phyloP scores from a whole-genome alignment of 2,888 invertebrate species.

The Dione vanillae region DNA sequence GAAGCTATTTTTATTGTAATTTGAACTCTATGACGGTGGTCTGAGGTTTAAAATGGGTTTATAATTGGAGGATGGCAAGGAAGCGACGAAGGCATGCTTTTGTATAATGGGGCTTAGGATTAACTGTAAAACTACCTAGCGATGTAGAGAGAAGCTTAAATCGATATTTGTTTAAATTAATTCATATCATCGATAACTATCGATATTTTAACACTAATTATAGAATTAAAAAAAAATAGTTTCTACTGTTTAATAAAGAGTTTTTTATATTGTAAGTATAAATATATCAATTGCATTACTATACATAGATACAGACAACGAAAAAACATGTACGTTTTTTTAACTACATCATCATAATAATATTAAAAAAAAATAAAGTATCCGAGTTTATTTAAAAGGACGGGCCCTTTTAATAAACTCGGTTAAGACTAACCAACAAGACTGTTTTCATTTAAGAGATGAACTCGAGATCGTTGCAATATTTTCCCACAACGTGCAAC shows the following conservation, averaged over 20 bases:
- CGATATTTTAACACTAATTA: neutral
- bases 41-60: constrained; percentile 10
- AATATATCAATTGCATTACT: no score
- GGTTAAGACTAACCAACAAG: neutral
- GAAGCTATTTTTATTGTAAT: neutral
- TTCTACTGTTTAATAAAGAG: no score
- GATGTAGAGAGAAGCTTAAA: constrained; percentile 14
- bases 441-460: constrained; percentile 10
- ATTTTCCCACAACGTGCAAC: constrained; percentile 8
- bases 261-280: no score
- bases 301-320: no score
- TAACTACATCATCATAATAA: neutral
- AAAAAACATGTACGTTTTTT: no score
- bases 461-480: constrained; percentile 10
- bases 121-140: constrained; percentile 38
- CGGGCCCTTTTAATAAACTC: neutral
- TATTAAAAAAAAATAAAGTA: neutral
- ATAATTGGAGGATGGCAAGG: constrained; percentile 23
- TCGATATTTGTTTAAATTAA: constrained; percentile 8
- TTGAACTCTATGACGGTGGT: neutral
- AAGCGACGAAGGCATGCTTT: constrained; percentile 38
- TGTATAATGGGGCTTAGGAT: constrained; percentile 36
- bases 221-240: no score
- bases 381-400: no score
- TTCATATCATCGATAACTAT: neutral